A percentile compares a stretch with the other conserved stretches of the same genome.
Evolutionary conservation across 2,113 vertebrate species (phyloP).

Genomic region (Rhineura floridana): DNA sequence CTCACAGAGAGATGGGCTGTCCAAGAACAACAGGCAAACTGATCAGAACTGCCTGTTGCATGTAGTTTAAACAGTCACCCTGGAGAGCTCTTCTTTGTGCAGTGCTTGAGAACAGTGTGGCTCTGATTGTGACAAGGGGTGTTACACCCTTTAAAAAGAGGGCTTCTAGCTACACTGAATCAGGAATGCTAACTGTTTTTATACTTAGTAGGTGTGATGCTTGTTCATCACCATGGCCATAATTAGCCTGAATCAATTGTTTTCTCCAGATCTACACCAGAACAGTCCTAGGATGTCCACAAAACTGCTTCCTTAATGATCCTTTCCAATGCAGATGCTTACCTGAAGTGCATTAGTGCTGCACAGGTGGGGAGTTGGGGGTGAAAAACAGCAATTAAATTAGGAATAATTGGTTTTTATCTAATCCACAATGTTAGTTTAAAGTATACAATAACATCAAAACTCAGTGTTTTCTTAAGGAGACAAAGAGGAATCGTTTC

Average conservation of each 20-base stretch:
- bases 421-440: background rate
- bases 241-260: background rate
- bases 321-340: background rate
- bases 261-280: background rate
- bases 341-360: background rate
- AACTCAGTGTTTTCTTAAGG: background rate
- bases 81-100: background rate
- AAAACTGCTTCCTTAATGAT: background rate
- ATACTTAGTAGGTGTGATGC: background rate
- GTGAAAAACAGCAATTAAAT: background rate
- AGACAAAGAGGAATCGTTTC: background rate
- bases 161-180: background rate
- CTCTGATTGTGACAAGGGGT: background rate
- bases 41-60: background rate
- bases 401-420: background rate
- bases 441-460: background rate
- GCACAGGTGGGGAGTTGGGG: background rate
- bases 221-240: background rate
- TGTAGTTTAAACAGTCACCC: background rate
- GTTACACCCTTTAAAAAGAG: background rate
- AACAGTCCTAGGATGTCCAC: background rate
- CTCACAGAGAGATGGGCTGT: no score
- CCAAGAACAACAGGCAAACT: background rate
- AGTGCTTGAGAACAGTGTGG: background rate
- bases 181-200: background rate